Percentiles rank a stretch among this genome's conserved stretches.
Conservation (phyloP, 2,888 invertebrate species). For the Volucella zonaria region DNA sequence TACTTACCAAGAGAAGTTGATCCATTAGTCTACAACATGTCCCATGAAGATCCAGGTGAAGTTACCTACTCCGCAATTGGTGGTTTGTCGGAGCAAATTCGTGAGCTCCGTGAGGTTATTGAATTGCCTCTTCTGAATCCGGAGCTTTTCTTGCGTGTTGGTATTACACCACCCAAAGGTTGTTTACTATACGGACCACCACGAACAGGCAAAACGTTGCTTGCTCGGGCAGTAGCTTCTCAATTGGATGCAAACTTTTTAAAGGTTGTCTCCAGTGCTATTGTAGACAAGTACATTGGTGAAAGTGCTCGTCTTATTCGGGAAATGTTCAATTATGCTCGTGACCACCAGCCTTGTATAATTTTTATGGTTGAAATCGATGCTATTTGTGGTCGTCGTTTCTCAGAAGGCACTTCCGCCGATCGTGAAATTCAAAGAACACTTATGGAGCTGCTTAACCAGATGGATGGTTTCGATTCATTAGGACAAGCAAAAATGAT, state of each 20-base stretch:
- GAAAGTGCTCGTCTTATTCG: slow-evolving; percentile 98
- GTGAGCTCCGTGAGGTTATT: slow-evolving; percentile 98
- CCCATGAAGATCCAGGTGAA: slow-evolving; percentile 98
- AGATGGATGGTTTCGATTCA: slow-evolving; percentile 99
- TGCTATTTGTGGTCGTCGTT: slow-evolving; percentile 98
- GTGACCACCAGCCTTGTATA: slow-evolving; percentile 99
- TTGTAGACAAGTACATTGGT: slow-evolving; percentile 99
- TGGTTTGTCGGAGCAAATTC: slow-evolving; percentile 98
- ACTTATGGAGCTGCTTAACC: slow-evolving; percentile 98
- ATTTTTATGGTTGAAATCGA: slow-evolving; percentile 99
- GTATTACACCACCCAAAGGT: slow-evolving; percentile 99
- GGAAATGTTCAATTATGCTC: slow-evolving; percentile 99
- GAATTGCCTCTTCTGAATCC: slow-evolving; percentile 98
- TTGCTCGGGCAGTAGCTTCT: slow-evolving; percentile 98
- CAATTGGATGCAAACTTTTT: slow-evolving; percentile 99
- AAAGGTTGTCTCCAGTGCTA: slow-evolving; percentile 99
- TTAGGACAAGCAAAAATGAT: slow-evolving; percentile 99
- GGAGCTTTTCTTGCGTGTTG: slow-evolving; percentile 97
- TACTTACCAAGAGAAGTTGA: slow-evolving; percentile 99
- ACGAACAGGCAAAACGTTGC: slow-evolving; percentile 98
- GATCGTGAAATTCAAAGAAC: slow-evolving; percentile 99
- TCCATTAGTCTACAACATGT: slow-evolving; percentile 99
- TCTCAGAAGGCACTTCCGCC: slow-evolving; percentile 99
- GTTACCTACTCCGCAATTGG: slow-evolving; percentile 98
- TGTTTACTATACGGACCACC: slow-evolving; percentile 98